Evolutionary conservation across 1,140 invertebrate species (phyloP).

Genomic region (Andrena cerasifolii): DNA sequence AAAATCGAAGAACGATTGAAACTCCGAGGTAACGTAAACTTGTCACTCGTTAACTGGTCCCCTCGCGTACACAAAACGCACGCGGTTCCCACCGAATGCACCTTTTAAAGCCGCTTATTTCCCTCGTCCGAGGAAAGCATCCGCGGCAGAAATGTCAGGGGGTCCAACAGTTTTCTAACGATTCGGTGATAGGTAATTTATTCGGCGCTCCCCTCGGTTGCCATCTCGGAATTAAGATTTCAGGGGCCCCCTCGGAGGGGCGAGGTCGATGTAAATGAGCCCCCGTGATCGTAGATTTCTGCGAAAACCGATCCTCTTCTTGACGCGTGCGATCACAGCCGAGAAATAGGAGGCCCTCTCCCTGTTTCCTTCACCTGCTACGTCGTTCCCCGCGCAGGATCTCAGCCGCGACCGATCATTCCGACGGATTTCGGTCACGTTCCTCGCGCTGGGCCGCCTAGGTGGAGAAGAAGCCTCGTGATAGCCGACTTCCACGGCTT

Average conservation of each 20-base stretch:
- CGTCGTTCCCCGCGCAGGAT: neutral
- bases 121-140: neutral
- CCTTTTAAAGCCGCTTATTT: slow-evolving; percentile 11
- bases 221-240: neutral
- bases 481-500: slow-evolving; percentile 4
- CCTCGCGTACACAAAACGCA: too few species aligned
- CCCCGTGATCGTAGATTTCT: slow-evolving; percentile 9
- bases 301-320: slow-evolving; percentile 8
- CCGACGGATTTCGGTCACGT: neutral
- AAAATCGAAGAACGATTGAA: too few species aligned
- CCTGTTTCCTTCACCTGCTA: slow-evolving; percentile 17
- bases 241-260: too few species aligned
- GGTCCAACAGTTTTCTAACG: neutral
- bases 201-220: neutral
- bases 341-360: neutral
- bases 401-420: neutral
- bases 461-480: neutral
- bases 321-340: neutral
- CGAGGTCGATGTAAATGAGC: neutral
- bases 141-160: neutral
- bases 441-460: neutral
- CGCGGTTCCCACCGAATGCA: neutral
- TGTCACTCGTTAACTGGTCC: too few species aligned
- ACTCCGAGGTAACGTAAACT: too few species aligned
- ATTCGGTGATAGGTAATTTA: neutral